Base-by-base conservation (phyloP, 2,797 vertebrate genomes). In the Cirrhinus mrigala region DNA sequence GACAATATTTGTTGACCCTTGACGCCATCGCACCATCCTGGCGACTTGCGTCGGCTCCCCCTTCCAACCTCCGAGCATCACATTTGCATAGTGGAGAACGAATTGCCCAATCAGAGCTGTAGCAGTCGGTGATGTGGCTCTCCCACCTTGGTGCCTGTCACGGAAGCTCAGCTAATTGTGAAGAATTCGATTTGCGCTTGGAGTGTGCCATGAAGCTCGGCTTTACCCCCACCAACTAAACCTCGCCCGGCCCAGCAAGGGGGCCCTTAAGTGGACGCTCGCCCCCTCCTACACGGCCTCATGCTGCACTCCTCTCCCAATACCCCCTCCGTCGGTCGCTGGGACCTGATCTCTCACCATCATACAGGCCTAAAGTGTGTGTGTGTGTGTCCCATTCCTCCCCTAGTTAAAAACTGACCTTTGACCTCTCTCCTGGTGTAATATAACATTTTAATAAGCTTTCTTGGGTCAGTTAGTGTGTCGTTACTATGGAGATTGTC, bases 21-120 rank as follows among this genome's bases (percentile, higher is more conserved):
- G 46, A 27, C 4, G 73, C 79, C 68, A 80, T 82, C 27, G 2
- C 64, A 69, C 76, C 81, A 52, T 76, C 69, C 62, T 18, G 37
- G 62, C 54, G 73, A 29, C 71, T 62, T 66, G 66, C 20, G 40
- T 73, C 52, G 11, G 27, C 48, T 27, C 3, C 62, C 69, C 81
- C 86, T 29, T 29, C 80, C 68, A 84, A 84, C 75, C 73, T 83
- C 73, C 4, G 50, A 81, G 95, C 95, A 95, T 96, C 92, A 93
- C 94, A 97, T 97, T 96, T 93, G 95, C 97, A 97, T 96, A 95
- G 96, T 93, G 94, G 92, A 95, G 95, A 95, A 99, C 95, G 85
- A 96, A 99, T 98, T 97, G 97, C 97, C 97, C 97, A 98, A 99
- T 99, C 97, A 98, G 95, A 96, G 95, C 93, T 94, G 88, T 64